A percentile compares a stretch with the other conserved stretches of the same genome.
phyloP scores from a whole-genome alignment of 2,797 vertebrate species.

The Syncerus caffer region DNA sequence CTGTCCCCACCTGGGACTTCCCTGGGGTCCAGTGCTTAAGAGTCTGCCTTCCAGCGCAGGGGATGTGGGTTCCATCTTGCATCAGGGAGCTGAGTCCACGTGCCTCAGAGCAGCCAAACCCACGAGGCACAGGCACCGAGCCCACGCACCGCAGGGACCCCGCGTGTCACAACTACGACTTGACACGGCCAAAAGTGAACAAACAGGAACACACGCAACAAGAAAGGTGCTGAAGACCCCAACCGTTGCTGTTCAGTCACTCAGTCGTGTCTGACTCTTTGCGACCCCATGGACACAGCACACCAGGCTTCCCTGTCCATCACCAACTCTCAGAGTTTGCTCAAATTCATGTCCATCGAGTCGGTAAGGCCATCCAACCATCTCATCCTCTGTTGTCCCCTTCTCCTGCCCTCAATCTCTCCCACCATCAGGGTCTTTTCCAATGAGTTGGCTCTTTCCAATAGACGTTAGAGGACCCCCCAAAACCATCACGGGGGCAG shows the following conservation, averaged over 20 bases:
- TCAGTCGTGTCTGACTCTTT: not conserved
- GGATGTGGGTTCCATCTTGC: not conserved
- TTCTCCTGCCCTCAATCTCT: not conserved
- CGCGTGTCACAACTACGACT: accelerated
- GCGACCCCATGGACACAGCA: not conserved
- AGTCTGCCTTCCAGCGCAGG: not conserved
- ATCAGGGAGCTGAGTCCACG: not conserved
- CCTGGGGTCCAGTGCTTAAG: not conserved
- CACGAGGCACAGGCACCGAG: not conserved
- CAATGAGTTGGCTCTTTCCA: not conserved
- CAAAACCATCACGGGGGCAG: accelerated
- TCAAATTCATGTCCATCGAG: not conserved
- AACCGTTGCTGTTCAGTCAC: not conserved
- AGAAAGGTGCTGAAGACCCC: not conserved
- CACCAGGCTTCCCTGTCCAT: not conserved
- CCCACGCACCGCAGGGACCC: not conserved
- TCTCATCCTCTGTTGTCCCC: not conserved
- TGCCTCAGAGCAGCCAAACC: not conserved
- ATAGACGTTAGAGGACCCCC: not conserved
- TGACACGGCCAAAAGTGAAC: accelerated
- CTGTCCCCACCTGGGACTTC: not conserved
- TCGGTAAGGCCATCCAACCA: not conserved
- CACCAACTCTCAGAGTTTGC: accelerated
- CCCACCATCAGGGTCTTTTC: not conserved
- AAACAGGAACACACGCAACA: accelerated